Conservation (phyloP, 2,888 invertebrate species). For the Drosophila basisetae region DNA sequence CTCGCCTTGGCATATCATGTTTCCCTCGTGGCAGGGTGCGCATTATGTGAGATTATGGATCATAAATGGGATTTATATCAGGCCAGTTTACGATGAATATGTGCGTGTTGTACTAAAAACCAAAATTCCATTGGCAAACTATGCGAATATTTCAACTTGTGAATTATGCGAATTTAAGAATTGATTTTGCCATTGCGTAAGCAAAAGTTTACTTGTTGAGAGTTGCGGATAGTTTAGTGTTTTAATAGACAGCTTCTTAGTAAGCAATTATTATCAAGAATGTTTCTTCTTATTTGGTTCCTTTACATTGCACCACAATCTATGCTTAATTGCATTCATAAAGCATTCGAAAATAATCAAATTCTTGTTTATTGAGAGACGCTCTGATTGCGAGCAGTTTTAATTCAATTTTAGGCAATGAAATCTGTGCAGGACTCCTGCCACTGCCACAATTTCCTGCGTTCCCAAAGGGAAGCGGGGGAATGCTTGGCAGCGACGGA, state of each 20-base stretch:
- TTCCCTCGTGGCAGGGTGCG: constrained; percentile 77
- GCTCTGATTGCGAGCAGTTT: constrained; percentile 49
- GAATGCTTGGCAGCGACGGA: constrained; percentile 35
- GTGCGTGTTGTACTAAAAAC: constrained; percentile 1
- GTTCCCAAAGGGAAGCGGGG: neutral
- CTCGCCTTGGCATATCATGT: constrained; percentile 64
- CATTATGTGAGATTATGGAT: constrained; percentile 85
- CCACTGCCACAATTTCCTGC: constrained; percentile 60
- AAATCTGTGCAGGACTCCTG: constrained; percentile 13
- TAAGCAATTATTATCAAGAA: neutral
- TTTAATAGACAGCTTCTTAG: neutral
- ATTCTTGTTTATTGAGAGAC: constrained; percentile 51
- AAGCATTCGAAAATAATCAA: constrained; percentile 45
- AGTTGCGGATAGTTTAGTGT: neutral
- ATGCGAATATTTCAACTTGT: constrained; percentile 11
- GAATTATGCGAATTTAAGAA: constrained; percentile 3
- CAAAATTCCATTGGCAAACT: constrained; percentile 32
- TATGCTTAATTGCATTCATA: constrained; percentile 29
- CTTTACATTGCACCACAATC: constrained; percentile 10
- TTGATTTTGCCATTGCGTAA: neutral
- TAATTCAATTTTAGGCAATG: constrained; percentile 63
- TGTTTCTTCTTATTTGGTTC: neutral
- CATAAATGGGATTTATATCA: constrained; percentile 85
- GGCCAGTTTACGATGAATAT: constrained; percentile 51
- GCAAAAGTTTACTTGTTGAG: neutral